Conservation (phyloP, 2,797 vertebrate genomes). For the Betta splendens region DNA sequence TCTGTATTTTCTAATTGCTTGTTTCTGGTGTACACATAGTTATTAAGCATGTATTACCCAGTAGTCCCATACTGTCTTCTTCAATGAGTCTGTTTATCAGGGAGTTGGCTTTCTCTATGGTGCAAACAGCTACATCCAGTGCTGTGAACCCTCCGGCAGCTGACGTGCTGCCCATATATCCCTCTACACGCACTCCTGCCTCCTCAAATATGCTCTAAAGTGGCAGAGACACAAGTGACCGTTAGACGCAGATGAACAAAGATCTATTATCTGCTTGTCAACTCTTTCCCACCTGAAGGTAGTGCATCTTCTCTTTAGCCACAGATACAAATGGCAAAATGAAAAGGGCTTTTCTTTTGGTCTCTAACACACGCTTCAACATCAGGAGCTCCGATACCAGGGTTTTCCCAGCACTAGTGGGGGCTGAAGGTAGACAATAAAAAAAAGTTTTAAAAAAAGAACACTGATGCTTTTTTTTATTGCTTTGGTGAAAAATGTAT, state of each 20-base stretch:
- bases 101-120: slow-evolving; percentile 97
- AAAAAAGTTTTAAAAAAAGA: background rate
- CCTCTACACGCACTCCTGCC: slow-evolving; percentile 90
- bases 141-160: slow-evolving; percentile 85
- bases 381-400: slow-evolving; percentile 95
- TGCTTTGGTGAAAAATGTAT: background rate
- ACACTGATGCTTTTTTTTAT: background rate
- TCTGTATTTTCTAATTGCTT: too few species aligned
- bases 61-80: slow-evolving; percentile 86
- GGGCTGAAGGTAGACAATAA: slow-evolving; percentile 80
- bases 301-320: slow-evolving; percentile 96
- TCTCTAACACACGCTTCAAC: slow-evolving; percentile 93
- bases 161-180: slow-evolving; percentile 92
- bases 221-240: slow-evolving; percentile 7
- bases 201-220: slow-evolving; percentile 94
- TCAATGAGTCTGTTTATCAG: slow-evolving; percentile 94
- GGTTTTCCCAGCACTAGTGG: slow-evolving; percentile 98
- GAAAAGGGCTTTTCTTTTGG: slow-evolving; percentile 91
- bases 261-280: background rate
- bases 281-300: slow-evolving; percentile 85
- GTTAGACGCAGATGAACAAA: slow-evolving; percentile 11
- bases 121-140: slow-evolving; percentile 94
- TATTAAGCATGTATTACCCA: slow-evolving; percentile 81
- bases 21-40: background rate
- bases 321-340: slow-evolving; percentile 97